Evolutionary conservation across 2,113 vertebrate genomes (phyloP).

Genomic region (Corydoras sp.): DNA sequence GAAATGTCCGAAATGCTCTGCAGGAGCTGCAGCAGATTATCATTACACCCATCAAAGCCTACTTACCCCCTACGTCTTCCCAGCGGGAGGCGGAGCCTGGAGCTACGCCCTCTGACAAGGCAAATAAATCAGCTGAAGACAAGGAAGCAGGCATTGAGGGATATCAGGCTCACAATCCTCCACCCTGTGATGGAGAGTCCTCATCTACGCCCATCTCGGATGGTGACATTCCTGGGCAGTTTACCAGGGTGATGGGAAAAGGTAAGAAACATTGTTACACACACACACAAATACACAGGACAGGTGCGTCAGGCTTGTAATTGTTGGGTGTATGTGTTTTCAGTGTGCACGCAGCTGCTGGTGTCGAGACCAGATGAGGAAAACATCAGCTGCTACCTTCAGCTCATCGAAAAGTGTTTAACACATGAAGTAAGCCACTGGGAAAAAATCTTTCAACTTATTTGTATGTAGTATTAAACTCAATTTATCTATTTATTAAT

Average conservation of each 20-base stretch:
- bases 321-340: slow-evolving; percentile 7
- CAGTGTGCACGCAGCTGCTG: slow-evolving; percentile 88
- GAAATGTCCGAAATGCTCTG: slow-evolving; percentile 85
- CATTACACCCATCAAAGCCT: slow-evolving; percentile 85
- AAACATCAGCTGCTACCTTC: slow-evolving; percentile 91
- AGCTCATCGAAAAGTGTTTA: slow-evolving; percentile 91
- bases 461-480: too few species aligned
- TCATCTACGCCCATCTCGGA: slow-evolving; percentile 77
- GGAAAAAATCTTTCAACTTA: too few species aligned
- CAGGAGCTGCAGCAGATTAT: slow-evolving; percentile 91
- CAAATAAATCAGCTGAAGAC: slow-evolving; percentile 61
- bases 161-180: slow-evolving; percentile 73
- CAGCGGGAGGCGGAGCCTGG: slow-evolving; percentile 53
- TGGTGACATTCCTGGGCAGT: slow-evolving; percentile 87
- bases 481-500: too few species aligned
- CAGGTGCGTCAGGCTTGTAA: too few species aligned
- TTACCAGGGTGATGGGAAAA: slow-evolving; percentile 94
- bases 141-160: slow-evolving; percentile 69
- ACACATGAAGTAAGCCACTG: slow-evolving; percentile 73
- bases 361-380: slow-evolving; percentile 91
- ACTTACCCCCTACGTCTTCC: slow-evolving; percentile 62
- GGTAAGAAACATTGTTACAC: slow-evolving; percentile 54
- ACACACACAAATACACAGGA: too few species aligned
- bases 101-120: slow-evolving; percentile 59
- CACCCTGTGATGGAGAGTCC: slow-evolving; percentile 77